Conservation (phyloP, 2,888 invertebrate genomes). For the Phalera bucephala region DNA sequence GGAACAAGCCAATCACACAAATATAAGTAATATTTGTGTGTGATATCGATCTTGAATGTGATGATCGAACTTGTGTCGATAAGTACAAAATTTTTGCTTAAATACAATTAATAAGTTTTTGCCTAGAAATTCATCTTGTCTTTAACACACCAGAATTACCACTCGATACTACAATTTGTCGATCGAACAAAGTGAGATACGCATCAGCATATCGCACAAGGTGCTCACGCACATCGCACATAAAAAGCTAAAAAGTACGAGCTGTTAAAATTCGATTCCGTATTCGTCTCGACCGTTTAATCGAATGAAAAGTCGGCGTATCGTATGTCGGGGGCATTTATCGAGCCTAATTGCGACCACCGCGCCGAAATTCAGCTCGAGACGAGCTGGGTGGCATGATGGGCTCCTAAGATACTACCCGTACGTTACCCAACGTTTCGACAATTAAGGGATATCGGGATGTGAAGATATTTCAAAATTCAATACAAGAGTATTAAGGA, state of each 20-base stretch:
- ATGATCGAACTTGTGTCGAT: too few species aligned
- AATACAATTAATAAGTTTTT: too few species aligned
- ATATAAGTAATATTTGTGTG: too few species aligned
- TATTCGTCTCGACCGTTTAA: constrained; percentile 68
- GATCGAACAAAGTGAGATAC: constrained; percentile 35
- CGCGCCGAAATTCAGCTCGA: constrained; percentile 57
- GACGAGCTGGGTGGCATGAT: constrained; percentile 70
- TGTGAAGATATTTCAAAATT: not conserved
- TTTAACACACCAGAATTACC: constrained; percentile 12
- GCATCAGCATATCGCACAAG: constrained; percentile 53
- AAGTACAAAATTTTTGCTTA: not conserved
- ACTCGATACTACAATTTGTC: constrained; percentile 30
- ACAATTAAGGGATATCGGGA: constrained; percentile 27
- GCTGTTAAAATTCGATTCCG: constrained; percentile 67
- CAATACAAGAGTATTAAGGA: not conserved
- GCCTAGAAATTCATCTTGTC: too few species aligned
- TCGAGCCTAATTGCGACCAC: constrained; percentile 77
- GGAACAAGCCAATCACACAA: too few species aligned
- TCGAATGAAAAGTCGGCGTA: constrained; percentile 65
- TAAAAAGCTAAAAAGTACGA: constrained; percentile 68
- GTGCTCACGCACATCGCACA: too few species aligned
- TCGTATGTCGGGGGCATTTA: constrained; percentile 73
- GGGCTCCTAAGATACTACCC: constrained; percentile 44
- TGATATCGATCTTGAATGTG: too few species aligned
- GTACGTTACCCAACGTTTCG: constrained; percentile 32